Conservation (phyloP, 2,113 vertebrate genomes). For the Corvus hawaiiensis region DNA sequence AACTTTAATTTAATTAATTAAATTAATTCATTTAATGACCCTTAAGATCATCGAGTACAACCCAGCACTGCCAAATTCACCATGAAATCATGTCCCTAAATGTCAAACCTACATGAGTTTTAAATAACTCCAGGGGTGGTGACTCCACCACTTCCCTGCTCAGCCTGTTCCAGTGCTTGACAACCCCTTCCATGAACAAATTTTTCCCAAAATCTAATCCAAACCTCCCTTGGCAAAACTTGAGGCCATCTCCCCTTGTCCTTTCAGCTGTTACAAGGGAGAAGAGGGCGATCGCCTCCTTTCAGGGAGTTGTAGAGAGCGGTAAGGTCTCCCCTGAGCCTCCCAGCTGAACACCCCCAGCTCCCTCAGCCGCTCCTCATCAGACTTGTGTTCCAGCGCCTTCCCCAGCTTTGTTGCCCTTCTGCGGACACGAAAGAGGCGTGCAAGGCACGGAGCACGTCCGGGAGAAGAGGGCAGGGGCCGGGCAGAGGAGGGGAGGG, state of each 20-base stretch:
- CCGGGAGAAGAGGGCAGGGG: no score
- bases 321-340: not conserved
- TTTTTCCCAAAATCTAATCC: no score
- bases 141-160: not conserved
- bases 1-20: not conserved
- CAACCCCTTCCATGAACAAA: not conserved
- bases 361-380: not conserved
- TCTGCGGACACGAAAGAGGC: no score
- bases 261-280: no score
- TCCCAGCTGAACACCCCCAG: not conserved
- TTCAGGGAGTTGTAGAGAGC: accelerated
- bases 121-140: not conserved
- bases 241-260: not conserved
- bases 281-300: not conserved
- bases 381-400: not conserved
- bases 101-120: not conserved
- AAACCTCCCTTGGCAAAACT: not conserved
- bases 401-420: not conserved
- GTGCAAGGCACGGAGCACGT: not conserved
- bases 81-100: not conserved
- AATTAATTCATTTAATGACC: no score
- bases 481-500: not conserved
- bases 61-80: not conserved
- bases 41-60: not conserved
- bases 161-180: not conserved